phyloP scores from a whole-genome alignment of 2,888 invertebrate genomes.

The Tipula helvola region DNA sequence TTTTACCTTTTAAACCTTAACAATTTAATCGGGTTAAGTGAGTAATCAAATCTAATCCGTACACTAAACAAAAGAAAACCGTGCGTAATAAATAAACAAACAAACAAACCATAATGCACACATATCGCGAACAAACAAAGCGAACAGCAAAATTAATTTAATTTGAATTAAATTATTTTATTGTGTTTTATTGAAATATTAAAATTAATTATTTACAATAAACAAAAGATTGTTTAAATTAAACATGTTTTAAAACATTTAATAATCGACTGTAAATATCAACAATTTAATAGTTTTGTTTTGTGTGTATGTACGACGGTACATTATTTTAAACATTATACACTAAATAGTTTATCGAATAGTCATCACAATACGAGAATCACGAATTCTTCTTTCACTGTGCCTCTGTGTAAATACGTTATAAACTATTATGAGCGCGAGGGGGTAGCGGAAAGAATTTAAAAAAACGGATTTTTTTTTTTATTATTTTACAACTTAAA shows the following conservation, averaged over 20 bases:
- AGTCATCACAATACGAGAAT: neutral
- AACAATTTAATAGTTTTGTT: neutral
- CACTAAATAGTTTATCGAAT: neutral
- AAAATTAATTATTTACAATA: neutral
- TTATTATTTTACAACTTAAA: conserved; percentile 14
- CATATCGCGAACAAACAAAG: neutral
- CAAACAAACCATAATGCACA: neutral
- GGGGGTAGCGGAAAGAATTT: neutral
- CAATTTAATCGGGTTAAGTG: neutral
- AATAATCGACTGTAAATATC: neutral
- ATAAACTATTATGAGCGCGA: neutral
- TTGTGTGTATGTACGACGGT: neutral
- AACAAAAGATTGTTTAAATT: neutral
- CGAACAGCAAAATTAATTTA: neutral
- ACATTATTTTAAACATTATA: neutral
- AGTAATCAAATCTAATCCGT: neutral
- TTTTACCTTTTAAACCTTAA: neutral
- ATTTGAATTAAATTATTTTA: neutral
- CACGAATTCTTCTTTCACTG: neutral
- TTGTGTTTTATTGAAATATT: neutral
- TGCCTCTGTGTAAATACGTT: neutral
- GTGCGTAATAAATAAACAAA: neutral
- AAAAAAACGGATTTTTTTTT: neutral
- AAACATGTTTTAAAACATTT: neutral
- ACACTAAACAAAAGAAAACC: neutral